Conservation (phyloP, 2,113 vertebrate genomes). For the Eurystomus gularis region DNA sequence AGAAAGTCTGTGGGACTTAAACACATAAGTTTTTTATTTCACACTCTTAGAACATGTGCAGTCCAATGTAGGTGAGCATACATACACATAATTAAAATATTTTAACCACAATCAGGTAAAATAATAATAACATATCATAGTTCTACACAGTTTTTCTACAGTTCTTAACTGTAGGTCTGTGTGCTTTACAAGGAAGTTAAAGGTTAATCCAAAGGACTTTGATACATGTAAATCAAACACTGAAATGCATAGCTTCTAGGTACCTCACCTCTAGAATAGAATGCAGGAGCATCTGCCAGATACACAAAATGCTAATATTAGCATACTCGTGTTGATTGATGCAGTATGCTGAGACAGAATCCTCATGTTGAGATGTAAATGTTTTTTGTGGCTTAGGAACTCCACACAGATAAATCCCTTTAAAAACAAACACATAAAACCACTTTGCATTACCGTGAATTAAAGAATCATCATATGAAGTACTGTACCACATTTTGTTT, state of each 20-base stretch:
- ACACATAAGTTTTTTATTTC: neutral
- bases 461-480: neutral
- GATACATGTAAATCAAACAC: neutral
- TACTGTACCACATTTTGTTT: neutral
- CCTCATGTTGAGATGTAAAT: neutral
- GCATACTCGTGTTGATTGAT: fast-evolving
- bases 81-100: neutral
- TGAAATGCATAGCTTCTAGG: neutral
- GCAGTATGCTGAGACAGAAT: neutral
- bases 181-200: neutral
- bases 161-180: neutral
- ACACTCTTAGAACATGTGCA: neutral
- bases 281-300: neutral
- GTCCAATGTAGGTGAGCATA: neutral
- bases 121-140: neutral
- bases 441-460: neutral
- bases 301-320: neutral
- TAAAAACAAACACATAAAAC: neutral
- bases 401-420: neutral
- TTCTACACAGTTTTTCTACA: neutral
- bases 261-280: neutral
- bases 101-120: neutral
- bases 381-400: neutral
- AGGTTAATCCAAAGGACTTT: neutral
- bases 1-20: neutral